These are phyloP conservation scores for Nephrotoma flavescens DNA, from an alignment of 2,888 invertebrate genomes.

Conservation along the genomic window DNA sequence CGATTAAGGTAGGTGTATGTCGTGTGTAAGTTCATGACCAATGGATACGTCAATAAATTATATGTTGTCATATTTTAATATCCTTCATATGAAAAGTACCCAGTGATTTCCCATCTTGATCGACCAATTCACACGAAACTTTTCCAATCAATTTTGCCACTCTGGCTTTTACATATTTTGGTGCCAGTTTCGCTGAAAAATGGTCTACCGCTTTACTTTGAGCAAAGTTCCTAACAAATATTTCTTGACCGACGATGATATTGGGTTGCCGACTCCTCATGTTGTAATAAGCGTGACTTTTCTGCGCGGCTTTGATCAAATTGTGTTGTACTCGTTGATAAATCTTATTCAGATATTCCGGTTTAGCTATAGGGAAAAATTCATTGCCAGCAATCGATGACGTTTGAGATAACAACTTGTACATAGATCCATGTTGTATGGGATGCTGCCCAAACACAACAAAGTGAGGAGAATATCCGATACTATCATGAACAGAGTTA, in stretches of 20 bases:
- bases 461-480: conserved; percentile 9
- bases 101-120: neutral
- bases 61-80: neutral
- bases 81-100: neutral
- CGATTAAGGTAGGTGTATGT: no score
- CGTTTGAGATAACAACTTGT: neutral
- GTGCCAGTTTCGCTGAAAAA: neutral
- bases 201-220: neutral
- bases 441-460: conserved; percentile 6
- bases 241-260: neutral
- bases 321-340: neutral
- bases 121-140: neutral
- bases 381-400: neutral
- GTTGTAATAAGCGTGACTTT: neutral
- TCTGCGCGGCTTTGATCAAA: neutral
- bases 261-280: neutral
- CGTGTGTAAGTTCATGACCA: no score
- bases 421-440: neutral
- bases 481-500: conserved; percentile 4
- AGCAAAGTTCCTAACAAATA: neutral
- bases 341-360: neutral
- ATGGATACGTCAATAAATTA: no score
- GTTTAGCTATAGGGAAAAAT: neutral
- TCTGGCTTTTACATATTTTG: neutral
- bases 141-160: neutral